Percentiles rank a stretch among this genome's conserved stretches.
Evolutionary conservation across 2,113 vertebrate genomes (phyloP).

Genomic region (Stictonetta naevosa): DNA sequence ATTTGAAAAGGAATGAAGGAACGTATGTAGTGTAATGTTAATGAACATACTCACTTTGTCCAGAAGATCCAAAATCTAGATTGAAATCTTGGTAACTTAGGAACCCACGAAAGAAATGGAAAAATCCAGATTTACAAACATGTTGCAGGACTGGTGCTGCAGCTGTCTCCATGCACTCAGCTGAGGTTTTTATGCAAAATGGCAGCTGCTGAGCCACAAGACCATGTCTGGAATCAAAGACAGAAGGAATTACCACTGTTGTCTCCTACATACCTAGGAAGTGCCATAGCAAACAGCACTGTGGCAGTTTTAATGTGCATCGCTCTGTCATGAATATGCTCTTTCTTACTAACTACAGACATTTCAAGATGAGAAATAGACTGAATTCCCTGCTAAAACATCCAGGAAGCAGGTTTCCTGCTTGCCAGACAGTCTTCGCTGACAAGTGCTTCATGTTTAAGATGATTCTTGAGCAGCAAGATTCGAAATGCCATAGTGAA

Average conservation of each 20-base stretch:
- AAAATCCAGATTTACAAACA: not conserved
- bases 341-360: not conserved
- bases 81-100: not conserved
- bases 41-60: not conserved
- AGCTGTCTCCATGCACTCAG: not conserved
- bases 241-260: not conserved
- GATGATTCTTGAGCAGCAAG: not conserved
- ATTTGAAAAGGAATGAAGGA: not conserved
- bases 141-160: not conserved
- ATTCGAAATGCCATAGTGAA: not conserved
- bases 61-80: not conserved
- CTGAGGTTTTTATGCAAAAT: rapidly evolving
- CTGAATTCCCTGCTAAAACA: not conserved
- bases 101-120: not conserved
- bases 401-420: not conserved
- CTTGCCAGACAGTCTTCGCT: not conserved
- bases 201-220: not conserved
- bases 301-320: not conserved
- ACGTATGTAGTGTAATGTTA: not conserved
- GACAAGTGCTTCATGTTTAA: not conserved
- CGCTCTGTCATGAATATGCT: rapidly evolving
- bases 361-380: not conserved
- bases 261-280: not conserved
- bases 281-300: not conserved
- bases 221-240: not conserved